These are phyloP conservation scores for Trematocara zebra DNA, from an alignment of 2,113 vertebrate species.

Conservation along the genomic window DNA sequence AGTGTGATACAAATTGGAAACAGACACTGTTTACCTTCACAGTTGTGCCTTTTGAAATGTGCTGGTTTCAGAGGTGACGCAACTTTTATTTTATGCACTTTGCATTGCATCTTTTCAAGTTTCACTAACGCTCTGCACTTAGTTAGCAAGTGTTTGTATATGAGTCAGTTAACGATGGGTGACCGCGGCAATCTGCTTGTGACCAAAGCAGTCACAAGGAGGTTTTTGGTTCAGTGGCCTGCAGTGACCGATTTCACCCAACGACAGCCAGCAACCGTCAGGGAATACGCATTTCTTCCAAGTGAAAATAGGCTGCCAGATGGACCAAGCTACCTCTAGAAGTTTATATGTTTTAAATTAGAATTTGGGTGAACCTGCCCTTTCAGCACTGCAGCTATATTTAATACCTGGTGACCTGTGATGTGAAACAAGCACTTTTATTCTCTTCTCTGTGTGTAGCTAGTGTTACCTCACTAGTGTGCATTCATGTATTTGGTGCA, in stretches of 20 bases:
- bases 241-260: neutral
- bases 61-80: neutral
- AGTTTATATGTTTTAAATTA: neutral
- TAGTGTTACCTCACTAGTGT: conserved; percentile 17
- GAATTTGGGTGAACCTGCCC: neutral
- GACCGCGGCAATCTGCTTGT: neutral
- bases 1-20: neutral
- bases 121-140: neutral
- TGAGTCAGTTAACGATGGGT: neutral
- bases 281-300: neutral
- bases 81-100: neutral
- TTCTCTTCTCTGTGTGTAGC: neutral
- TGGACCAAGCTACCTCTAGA: neutral
- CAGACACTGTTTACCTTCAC: neutral
- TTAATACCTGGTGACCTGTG: neutral
- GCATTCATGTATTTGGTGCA: conserved; percentile 25
- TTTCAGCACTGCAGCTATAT: neutral
- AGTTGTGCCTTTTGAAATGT: neutral
- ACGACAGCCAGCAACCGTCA: neutral
- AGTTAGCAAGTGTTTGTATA: neutral
- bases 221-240: neutral
- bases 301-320: neutral
- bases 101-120: neutral
- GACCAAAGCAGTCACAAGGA: neutral
- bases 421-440: neutral